Evolutionary conservation across 1,140 invertebrate genomes (phyloP), one percentile per base, ranked within the genome.

Genomic region (Xylocopa sonorina): DNA sequence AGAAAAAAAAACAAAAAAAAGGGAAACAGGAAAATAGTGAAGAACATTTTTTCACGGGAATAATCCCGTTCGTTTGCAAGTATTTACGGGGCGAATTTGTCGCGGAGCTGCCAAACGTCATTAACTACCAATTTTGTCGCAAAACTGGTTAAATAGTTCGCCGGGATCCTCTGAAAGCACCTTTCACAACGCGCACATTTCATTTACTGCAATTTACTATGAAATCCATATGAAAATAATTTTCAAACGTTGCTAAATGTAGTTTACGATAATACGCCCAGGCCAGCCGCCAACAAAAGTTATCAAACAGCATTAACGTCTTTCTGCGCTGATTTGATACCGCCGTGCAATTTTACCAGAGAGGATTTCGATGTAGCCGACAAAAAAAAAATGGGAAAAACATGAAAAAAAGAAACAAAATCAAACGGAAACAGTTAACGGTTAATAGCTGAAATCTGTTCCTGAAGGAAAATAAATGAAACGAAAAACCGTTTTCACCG

Each of bases 211-310:
- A 69, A 77, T 77, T 77, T 77, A 77, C 53, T 71, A 71, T 43
- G 34, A 71, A 77, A 77, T 71, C 75, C 75, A 60, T 69, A 71
- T 51, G 75, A 77, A 71, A 77, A 71, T 77, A 71, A 77, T 71
- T 77, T 77, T 77, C 75, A 77, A 77, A 77, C 75, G 55, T 77
- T 32, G 75, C 32, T 71, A 71, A 77, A 77, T 48, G 75, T 57
- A 77, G 75, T 77, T 77, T 77, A 77, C 53, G 66, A 60, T 77
- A 77, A 77, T 71, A 77, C 51, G 41, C n/a, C n/a, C n/a, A n/a
- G n/a, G n/a, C 58, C 16, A 29, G 43, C 66, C 18, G 21, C 21
- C 66, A 50, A 77, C 64, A 77, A 77, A 71, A 77, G 75, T 77
- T 69, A 77, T 77, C 75, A 77, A 77, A 77, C 43, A 41, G 53